Evolutionary conservation across 2,113 vertebrate genomes (phyloP), one percentile per base, ranked within the genome.

Genomic region (Acrocephalus kingi): DNA sequence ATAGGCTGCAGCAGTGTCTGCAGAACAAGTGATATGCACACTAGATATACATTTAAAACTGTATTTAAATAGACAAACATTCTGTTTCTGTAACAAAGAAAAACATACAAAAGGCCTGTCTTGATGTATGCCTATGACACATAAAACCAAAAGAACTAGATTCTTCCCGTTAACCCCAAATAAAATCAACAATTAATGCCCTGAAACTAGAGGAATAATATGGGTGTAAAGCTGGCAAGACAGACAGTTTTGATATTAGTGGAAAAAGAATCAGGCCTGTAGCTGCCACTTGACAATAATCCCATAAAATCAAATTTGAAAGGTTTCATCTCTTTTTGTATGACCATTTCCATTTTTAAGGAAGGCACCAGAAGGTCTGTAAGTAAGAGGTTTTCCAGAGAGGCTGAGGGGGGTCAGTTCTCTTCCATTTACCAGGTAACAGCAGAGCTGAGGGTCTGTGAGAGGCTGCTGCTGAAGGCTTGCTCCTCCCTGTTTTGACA

Each of bases 401-500:
- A 48, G 10, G 33, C 30, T 88, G 55, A 16, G 13, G 14, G 13
- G 19, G 27, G 35, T 69, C 66, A 51, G 0, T 67, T 85, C 41
- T 61, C 35, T 24, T 81, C 43, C n/a, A 81, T 91, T 69, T 39
- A 30, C 49, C 61, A 87, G 21, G 74, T 77, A 80, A 56, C 21
- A 82, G 66, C 41, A 59, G 61, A 74, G 67, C 69, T 80, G 52
- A 78, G 49, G 45, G 21, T n/a, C 45, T 86, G 54, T 30, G 59
- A 87, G 48, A 67, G 49, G 51, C 10, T 25, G 68, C 62, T 88
- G 75, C 73, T 45, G 17, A 61, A 75, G 45, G 20, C 39, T 89
- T 59, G 77, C 94, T 95, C 96, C 89, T 94, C 77, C 92, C 82
- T 87, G n/a, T 89, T 96, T 94, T 94, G 84, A 86, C 74, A 55